Base-by-base conservation (phyloP, 2,888 invertebrate genomes). In the Teleiodes luculella region DNA sequence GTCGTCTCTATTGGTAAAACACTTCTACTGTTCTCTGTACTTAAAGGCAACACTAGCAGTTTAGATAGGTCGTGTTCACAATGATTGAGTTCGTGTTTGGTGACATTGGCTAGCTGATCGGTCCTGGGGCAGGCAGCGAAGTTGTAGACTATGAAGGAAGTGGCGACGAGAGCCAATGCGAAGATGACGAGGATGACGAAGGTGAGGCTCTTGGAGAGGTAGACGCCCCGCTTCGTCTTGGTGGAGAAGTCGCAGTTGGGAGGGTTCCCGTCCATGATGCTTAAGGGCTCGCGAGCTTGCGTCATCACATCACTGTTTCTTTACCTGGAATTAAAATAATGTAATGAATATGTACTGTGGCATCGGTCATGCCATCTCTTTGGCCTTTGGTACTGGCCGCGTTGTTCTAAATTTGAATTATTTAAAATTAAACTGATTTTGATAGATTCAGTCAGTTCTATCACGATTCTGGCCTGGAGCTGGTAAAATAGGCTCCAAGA, bases 81-180 rank as follows among this genome's bases (percentile, higher is more conserved):
- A 48, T 83, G 83, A 18, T 76, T 80, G 0, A 86, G 74, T 70
- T 84, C 85, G 31, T 83, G 83, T 72, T 87, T 86, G n/a, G 87
- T 86, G 1, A 86, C 83, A 60, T 87, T 86, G 4, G 81, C 82
- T 63, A 86, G 67, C 57, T 85, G 76, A 61, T 89, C 86, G 41
- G 89, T 80, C 52, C 90, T 83, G 1, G 92, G 91, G 63, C 94
- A 94, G 0, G 94, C 92, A 13, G 94, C 93, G 66, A 95, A 93
- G 78, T 94, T 94, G 76, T 95, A 95, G 18, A 95, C 95, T 61
- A 95, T 81, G 31, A 96, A 91, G 6, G 94, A 94, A 1, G 94
- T 94, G 41, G 92, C 93, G 24, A 95, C 88, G 48, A 95, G 75
- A 7, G 93, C 92, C 60, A 92, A 86, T 0, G 92, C 73, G 72